Base-by-base conservation (phyloP, 2,888 invertebrate genomes). In the Hipparchia semele region DNA sequence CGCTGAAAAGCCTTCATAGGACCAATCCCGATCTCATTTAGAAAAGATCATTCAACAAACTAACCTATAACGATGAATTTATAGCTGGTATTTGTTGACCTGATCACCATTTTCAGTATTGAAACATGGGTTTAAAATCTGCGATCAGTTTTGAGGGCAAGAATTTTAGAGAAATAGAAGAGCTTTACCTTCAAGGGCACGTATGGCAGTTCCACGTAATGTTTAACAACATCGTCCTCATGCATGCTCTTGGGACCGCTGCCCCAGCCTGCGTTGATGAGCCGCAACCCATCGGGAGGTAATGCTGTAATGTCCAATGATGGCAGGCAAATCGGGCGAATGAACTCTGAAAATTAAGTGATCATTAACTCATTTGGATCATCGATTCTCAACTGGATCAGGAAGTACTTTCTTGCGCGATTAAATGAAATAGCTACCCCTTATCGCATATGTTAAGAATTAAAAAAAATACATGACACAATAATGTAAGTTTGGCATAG, bases 211-310 rank as follows among this genome's bases (percentile, higher is more conserved):
- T 72, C 72, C 0, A 81, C 80, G 62, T 81, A 77, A 70, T 81
- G 81, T 70, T 86, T 86, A 13, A 82, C 78, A 0, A 84, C 80
- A 71, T 81, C 84, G 73, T 80, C 87, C 7, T 76, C 74, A 70
- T 80, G 79, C 82, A 88, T 65, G 87, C 74, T 79, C 2, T 64
- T 68, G 1, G 79, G 79, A 13, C 91, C 75, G 89, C 92, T 83
- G 80, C 94, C 94, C 94, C 94, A 94, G 5, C 94, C 94, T 66
- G 93, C 89, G 60, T 78, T 74, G 66, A 79, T 75, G 8, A 92
- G 80, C 68, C 78, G 56, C 62, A 85, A 76, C n/a, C 77, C 74
- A 0, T 68, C 66, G 12, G 67, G 71, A 2, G 73, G 76, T 2
- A 77, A 80, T 3, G 33, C 13, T 9, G 78, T 79, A 39, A 82